phyloP scores from a whole-genome alignment of 2,113 vertebrate species.

The Megaceryle maxima region DNA sequence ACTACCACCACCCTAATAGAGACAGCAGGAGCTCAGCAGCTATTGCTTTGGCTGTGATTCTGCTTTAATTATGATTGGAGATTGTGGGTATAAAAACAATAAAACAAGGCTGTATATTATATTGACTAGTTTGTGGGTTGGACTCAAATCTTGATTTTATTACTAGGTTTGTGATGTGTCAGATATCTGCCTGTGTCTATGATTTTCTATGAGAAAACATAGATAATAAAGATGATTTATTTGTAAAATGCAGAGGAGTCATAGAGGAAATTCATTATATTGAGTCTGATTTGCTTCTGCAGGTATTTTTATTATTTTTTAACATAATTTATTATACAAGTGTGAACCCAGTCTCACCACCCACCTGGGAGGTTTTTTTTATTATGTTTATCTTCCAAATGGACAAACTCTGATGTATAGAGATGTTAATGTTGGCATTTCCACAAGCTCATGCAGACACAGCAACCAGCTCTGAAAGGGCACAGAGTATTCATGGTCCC shows the following conservation, averaged over 20 bases:
- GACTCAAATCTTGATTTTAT: not conserved
- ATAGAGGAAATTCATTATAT: not conserved
- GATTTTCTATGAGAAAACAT: not conserved
- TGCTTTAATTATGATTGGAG: not conserved
- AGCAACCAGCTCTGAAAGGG: not conserved
- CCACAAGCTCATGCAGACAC: not conserved
- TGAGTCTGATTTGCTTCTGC: not conserved
- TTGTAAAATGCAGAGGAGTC: not conserved
- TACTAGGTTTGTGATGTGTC: not conserved
- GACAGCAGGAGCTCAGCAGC: not conserved
- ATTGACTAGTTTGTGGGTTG: not conserved
- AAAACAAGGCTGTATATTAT: not conserved
- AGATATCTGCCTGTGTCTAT: not conserved
- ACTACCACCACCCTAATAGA: not conserved
- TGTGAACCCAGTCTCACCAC: not conserved
- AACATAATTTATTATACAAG: not conserved
- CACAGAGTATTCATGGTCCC: not conserved
- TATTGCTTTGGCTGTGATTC: not conserved
- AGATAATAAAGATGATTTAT: not conserved
- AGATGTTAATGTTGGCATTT: slow-evolving; percentile 15
- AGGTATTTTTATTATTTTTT: not conserved
- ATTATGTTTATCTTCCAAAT: slow-evolving; percentile 12
- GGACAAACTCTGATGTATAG: not conserved
- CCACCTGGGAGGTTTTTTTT: not conserved
- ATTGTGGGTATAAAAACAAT: not conserved